A percentile compares a stretch with the other conserved stretches of the same genome.
Conservation (phyloP, 2,888 invertebrate genomes). For the Timema cristinae region DNA sequence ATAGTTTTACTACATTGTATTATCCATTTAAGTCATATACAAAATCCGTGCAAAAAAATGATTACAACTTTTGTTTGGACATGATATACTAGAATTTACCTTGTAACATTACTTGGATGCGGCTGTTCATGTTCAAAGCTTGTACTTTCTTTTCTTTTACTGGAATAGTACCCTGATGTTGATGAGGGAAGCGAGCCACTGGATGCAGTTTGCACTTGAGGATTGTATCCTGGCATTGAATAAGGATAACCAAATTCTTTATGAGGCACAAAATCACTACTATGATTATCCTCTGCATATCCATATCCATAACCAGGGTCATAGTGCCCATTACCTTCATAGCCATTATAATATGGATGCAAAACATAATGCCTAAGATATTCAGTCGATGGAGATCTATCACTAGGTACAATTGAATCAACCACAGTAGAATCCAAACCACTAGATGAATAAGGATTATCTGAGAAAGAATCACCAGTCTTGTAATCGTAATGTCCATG, state of each 20-base stretch:
- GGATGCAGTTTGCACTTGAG: slow-evolving; percentile 30
- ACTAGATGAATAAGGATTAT: slow-evolving; percentile 25
- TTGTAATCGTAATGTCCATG: slow-evolving; percentile 28
- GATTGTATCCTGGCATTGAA: slow-evolving; percentile 37
- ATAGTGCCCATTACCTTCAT: slow-evolving; percentile 30
- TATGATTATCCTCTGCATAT: slow-evolving; percentile 30
- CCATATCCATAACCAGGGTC: slow-evolving; percentile 31
- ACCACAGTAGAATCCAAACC: slow-evolving; percentile 21
- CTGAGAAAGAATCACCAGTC: slow-evolving; percentile 27
- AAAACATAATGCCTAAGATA: slow-evolving; percentile 31
- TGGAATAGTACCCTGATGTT: slow-evolving; percentile 44
- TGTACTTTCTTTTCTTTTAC: slow-evolving; percentile 54
- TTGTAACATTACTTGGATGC: slow-evolving; percentile 45
- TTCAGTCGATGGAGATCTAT: slow-evolving; percentile 31
- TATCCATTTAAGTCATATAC: neutral
- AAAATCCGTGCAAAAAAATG: neutral
- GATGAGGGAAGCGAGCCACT: slow-evolving; percentile 33
- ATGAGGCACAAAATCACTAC: slow-evolving; percentile 28
- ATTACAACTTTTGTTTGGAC: neutral
- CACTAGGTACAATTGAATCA: slow-evolving; percentile 24
- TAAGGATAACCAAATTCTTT: slow-evolving; percentile 47
- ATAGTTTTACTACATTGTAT: neutral
- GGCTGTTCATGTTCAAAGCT: slow-evolving; percentile 59
- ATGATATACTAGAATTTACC: slow-evolving; percentile 38
- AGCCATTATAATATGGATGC: slow-evolving; percentile 33